Evolutionary conservation across 2,888 invertebrate species (phyloP).

Genomic region (Platycheirus albimanus): DNA sequence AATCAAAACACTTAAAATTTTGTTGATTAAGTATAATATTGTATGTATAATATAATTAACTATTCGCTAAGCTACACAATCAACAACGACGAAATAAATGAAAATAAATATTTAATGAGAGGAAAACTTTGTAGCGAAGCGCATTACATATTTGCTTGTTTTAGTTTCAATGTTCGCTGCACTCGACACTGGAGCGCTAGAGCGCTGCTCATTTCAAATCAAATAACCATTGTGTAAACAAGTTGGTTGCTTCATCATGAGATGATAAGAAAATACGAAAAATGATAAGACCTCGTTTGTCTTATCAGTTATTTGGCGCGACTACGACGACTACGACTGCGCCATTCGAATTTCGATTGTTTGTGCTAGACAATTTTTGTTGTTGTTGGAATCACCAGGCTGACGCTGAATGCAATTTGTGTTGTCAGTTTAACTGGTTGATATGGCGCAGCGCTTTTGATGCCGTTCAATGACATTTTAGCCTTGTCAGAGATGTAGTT

Average conservation of each 20-base stretch:
- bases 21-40: neutral
- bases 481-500: constrained; percentile 24
- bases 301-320: constrained; percentile 22
- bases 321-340: too few species aligned
- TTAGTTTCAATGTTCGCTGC: too few species aligned
- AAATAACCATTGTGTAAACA: constrained; percentile 36
- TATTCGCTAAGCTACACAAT: neutral
- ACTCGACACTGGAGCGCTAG: constrained; percentile 9
- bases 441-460: constrained; percentile 40
- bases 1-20: too few species aligned
- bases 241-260: constrained; percentile 29
- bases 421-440: constrained; percentile 35
- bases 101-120: constrained; percentile 39
- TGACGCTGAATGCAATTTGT: constrained; percentile 25
- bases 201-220: constrained; percentile 39
- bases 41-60: neutral
- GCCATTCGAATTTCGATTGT: constrained; percentile 12
- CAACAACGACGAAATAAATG: neutral
- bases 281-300: constrained; percentile 41
- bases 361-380: constrained; percentile 13
- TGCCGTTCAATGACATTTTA: constrained; percentile 57
- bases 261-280: constrained; percentile 21
- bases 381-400: constrained; percentile 15
- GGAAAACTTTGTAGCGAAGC: constrained; percentile 14
- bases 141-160: neutral